These are phyloP conservation scores for Parazoanthus darwini DNA, from an alignment of 92 coral and sea anemone species.

Conservation along the genomic window DNA sequence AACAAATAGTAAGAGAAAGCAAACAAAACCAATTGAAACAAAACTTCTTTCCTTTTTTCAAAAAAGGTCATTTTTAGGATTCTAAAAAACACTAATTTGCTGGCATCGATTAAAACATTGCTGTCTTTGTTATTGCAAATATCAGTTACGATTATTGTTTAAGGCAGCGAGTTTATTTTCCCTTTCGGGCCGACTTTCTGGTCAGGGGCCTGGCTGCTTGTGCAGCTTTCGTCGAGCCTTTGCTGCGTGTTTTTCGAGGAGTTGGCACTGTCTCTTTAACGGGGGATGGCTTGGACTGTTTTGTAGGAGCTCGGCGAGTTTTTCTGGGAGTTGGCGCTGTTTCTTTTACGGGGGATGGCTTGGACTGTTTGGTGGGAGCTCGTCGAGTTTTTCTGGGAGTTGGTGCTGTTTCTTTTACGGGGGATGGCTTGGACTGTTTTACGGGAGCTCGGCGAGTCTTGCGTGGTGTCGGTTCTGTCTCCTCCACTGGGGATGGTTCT, in stretches of 20 bases:
- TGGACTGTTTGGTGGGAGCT: not conserved
- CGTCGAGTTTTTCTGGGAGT: not conserved
- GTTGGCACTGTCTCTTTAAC: not conserved
- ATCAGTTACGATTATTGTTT: not conserved
- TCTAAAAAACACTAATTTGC: too few relatives aligned
- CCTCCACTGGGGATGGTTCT: not conserved
- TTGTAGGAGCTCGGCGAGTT: slow-evolving; percentile 17
- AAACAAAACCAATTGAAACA: too few relatives aligned
- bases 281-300: not conserved
- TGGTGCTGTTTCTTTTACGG: not conserved
- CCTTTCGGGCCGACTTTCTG: slow-evolving; percentile 12
- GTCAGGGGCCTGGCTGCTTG: slow-evolving; percentile 1
- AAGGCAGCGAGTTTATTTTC: not conserved
- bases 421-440: slow-evolving; percentile 1
- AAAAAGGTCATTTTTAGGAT: not conserved
- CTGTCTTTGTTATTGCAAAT: not conserved
- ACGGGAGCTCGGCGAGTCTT: not conserved
- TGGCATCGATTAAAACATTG: not conserved
- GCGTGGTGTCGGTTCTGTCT: not conserved
- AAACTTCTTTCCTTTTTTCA: too few relatives aligned
- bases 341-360: not conserved
- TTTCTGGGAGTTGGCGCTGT: not conserved
- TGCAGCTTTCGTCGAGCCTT: not conserved
- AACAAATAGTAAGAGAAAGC: not conserved
- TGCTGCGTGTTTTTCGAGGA: slow-evolving; percentile 26